phyloP scores from a whole-genome alignment of 2,888 invertebrate genomes.

The Spatulosminthurus flaviceps region DNA sequence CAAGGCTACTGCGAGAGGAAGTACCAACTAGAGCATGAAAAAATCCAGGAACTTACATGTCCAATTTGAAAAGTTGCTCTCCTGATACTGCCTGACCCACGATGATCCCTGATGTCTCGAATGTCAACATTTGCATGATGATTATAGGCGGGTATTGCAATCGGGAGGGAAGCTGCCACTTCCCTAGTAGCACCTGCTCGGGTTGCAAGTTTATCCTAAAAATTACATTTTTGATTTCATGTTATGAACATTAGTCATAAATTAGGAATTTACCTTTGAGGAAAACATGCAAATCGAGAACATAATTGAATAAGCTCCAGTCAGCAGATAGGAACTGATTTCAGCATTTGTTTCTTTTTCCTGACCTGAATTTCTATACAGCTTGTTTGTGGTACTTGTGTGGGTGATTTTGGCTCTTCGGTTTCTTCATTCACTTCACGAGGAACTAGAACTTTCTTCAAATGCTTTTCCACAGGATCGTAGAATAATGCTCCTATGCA shows the following conservation, averaged over 20 bases:
- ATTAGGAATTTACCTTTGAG: no score
- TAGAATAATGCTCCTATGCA: slow-evolving; percentile 86
- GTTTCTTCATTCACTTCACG: not conserved
- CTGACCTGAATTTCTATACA: slow-evolving; percentile 16
- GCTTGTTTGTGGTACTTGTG: not conserved
- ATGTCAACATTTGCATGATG: slow-evolving; percentile 43
- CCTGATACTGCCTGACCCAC: slow-evolving; percentile 48
- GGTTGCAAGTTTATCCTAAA: not conserved
- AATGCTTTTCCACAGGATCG: slow-evolving; percentile 83
- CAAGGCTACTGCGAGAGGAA: no score
- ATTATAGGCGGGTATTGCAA: slow-evolving; percentile 52
- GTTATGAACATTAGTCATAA: no score
- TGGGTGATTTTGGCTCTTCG: not conserved
- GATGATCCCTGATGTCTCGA: slow-evolving; percentile 46
- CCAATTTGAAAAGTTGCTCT: slow-evolving; percentile 50
- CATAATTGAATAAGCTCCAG: not conserved
- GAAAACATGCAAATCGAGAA: no score
- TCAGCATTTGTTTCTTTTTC: not conserved
- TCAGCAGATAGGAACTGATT: not conserved
- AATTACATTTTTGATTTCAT: not conserved
- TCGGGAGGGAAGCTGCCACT: slow-evolving; percentile 56
- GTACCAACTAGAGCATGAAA: no score
- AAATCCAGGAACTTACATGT: slow-evolving; percentile 51
- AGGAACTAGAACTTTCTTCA: slow-evolving; percentile 72
- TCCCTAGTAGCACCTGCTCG: slow-evolving; percentile 29